Evolutionary conservation across 2,797 vertebrate genomes (phyloP), one percentile per base, ranked within the genome.

Genomic region (Chelon auratus): DNA sequence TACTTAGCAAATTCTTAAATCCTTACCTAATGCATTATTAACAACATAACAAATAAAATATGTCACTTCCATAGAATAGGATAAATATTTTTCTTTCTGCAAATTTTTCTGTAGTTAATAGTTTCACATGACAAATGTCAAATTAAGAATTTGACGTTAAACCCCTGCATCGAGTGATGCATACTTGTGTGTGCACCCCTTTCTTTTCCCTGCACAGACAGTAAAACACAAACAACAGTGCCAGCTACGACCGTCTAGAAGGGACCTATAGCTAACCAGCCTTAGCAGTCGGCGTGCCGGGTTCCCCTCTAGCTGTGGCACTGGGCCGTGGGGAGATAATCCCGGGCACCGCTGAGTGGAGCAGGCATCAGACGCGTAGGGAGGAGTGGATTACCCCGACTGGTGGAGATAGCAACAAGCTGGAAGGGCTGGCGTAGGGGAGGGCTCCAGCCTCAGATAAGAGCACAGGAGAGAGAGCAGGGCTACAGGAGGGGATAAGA

Each of bases 371-470:
- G 83, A 80, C 81, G 85, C 86, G 90, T 71, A 54, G 83, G 84
- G 85, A 90, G 85, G 87, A 93, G 90, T 90, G 90, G 91, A 93
- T 92, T 92, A 93, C 89, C 85, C 89, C 71, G 63, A 82, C 91
- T 84, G 85, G 77, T 77, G 51, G 81, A 90, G 91, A 90, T 89
- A 91, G 84, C 82, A 85, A 87, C 73, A 85, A 82, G 87, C 85
- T 87, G 68, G 77, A 75, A 72, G 79, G 74, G 73, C 69, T 77
- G 62, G 70, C 64, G 26, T 40, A 30, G 61, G 9, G 55, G 50
- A 68, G 37, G 15, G 11, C 58, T 80, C 54, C 43, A 70, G 78
- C 80, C 77, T 77, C 69, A 89, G 89, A 90, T 89, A 90, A 85
- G 75, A 85, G 43, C 8, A 22, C 51, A 70, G 80, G 59, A 74